Evolutionary conservation across 92 coral and sea anemone genomes (phyloP).

Genomic region (Micromussa lordhowensis): DNA sequence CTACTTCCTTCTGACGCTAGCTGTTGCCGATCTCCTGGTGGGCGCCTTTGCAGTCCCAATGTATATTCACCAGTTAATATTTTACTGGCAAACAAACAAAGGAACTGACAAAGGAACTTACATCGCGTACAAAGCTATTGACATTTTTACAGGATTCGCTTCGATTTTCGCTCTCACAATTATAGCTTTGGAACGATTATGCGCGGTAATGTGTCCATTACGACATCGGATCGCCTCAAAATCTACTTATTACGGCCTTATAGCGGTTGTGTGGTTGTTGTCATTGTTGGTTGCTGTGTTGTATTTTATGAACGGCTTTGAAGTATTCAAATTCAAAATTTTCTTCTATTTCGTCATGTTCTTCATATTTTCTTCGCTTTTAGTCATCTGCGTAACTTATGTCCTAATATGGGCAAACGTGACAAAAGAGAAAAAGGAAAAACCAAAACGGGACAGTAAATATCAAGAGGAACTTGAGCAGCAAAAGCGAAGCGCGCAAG

Average conservation of each 20-base stretch:
- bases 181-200: slow-evolving; percentile 77
- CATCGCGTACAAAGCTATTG: slow-evolving; percentile 71
- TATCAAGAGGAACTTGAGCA: slow-evolving; percentile 6
- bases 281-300: slow-evolving; percentile 66
- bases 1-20: slow-evolving; percentile 77
- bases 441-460: slow-evolving; percentile 10
- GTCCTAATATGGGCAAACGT: slow-evolving; percentile 75
- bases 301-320: slow-evolving; percentile 69
- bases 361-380: slow-evolving; percentile 67
- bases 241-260: slow-evolving; percentile 61
- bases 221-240: slow-evolving; percentile 68
- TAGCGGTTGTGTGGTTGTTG: slow-evolving; percentile 71
- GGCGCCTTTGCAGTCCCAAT: slow-evolving; percentile 77
- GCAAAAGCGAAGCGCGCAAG: slow-evolving; percentile 44
- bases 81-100: slow-evolving; percentile 63
- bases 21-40: slow-evolving; percentile 79
- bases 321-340: slow-evolving; percentile 63
- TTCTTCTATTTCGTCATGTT: slow-evolving; percentile 78
- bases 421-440: slow-evolving; percentile 7
- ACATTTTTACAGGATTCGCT: slow-evolving; percentile 83
- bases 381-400: slow-evolving; percentile 77
- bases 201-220: slow-evolving; percentile 78
- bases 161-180: slow-evolving; percentile 79
- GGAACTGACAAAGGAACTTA: slow-evolving; percentile 22
- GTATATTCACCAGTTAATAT: slow-evolving; percentile 73